phyloP scores from a whole-genome alignment of 2,888 invertebrate species.

The Odontocerum albicorne region DNA sequence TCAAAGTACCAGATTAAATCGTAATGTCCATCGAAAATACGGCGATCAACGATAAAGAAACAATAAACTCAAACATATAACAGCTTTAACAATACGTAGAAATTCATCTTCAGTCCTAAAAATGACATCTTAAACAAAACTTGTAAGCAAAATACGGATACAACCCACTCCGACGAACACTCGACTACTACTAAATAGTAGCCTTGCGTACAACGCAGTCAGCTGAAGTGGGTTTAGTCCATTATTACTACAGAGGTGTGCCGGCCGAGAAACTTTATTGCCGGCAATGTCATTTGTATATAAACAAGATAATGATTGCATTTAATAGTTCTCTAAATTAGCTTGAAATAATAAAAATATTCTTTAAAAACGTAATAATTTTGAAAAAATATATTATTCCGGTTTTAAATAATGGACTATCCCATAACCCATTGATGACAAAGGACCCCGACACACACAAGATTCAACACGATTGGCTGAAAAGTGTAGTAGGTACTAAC shows the following conservation, averaged over 20 bases:
- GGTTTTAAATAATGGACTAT: constrained; percentile 51
- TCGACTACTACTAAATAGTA: constrained; percentile 56
- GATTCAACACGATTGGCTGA: constrained; percentile 64
- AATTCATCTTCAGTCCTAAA: constrained; percentile 20
- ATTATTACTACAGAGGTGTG: constrained; percentile 46
- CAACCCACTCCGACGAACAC: constrained; percentile 47
- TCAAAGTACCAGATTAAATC: constrained; percentile 19
- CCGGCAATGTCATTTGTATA: neutral
- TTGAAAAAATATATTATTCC: too few relatives aligned
- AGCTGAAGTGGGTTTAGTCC: constrained; percentile 57
- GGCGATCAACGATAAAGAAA: constrained; percentile 2
- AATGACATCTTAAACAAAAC: constrained; percentile 29
- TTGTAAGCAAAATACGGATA: constrained; percentile 19
- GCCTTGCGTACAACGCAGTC: constrained; percentile 58
- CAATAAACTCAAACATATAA: neutral
- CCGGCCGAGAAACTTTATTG: neutral
- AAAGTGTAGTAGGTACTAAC: constrained; percentile 28
- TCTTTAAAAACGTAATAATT: too few relatives aligned
- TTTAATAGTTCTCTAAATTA: too few relatives aligned
- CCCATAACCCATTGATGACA: constrained; percentile 72
- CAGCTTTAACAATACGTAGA: constrained; percentile 19
- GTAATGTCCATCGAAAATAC: constrained; percentile 17
- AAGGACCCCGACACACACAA: constrained; percentile 65
- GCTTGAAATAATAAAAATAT: too few relatives aligned
- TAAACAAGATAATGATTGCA: neutral